phyloP scores from a whole-genome alignment of 2,113 vertebrate species.

The Peromyscus polionotus region DNA sequence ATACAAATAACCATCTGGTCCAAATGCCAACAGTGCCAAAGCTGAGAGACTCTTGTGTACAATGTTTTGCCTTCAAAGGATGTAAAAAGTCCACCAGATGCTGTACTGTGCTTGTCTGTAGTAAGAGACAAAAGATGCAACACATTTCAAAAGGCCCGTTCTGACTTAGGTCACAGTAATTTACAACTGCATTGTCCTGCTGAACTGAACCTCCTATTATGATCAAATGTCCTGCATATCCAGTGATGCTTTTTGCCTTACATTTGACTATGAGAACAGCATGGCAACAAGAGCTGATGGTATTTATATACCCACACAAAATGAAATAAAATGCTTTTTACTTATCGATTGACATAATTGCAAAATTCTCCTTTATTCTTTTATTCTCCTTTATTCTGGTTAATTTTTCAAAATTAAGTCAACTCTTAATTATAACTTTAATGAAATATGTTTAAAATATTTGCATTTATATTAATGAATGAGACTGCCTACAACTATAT shows the following conservation, averaged over 20 bases:
- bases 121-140: neutral
- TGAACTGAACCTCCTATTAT: neutral
- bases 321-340: neutral
- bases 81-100: neutral
- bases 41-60: neutral
- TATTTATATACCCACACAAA: neutral
- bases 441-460: conserved; percentile 2
- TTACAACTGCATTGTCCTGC: conserved; percentile 19
- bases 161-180: neutral
- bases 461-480: neutral
- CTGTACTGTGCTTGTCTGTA: neutral
- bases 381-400: neutral
- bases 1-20: neutral
- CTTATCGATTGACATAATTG: neutral
- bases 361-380: neutral
- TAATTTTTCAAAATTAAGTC: neutral
- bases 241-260: neutral
- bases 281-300: neutral
- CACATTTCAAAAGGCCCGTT: neutral
- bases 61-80: neutral
- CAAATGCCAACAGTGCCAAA: neutral
- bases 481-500: neutral
- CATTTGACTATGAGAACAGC: neutral
- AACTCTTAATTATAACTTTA: neutral
- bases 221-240: neutral